Base-by-base conservation (phyloP, 2,113 vertebrate genomes). In the Takifugu bimaculatus region DNA sequence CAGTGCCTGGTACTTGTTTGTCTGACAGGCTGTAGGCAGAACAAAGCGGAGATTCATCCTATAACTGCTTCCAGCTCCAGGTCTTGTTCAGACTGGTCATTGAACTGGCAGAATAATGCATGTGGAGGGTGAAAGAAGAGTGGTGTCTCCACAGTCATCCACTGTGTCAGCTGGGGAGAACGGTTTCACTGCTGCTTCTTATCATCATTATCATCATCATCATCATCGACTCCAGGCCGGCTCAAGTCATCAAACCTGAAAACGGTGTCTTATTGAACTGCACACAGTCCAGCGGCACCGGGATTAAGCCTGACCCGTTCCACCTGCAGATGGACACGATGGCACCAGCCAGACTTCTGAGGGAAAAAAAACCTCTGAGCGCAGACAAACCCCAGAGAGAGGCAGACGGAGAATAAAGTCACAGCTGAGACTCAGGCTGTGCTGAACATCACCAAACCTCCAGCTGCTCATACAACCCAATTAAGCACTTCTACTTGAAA, bases 401-500 rank as follows among this genome's bases (percentile, higher is more conserved):
- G 77, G 81, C 80, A 85, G 80, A 85, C 62, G 74, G 76, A 81
- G 85, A 87, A 87, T 83, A 84, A 85, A 85, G 85, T 84, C 69
- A 79, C 87, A 88, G 88, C 87, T 90, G 86, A 88, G 83, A 76
- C 83, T 81, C 84, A 85, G 86, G 86, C 85, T 87, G 84, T 78
- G 84, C 79, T 68, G 74, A 82, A 85, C 85, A 88, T 70, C 82
- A 85, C 76, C 86, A 81, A 86, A 88, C 85, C 86, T 88, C 88
- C 87, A 88, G 85, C 87, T 88, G 87, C 87, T 88, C 86, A 72
- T 80, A 81, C 82, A 85, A 83, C 82, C 88, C 84, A 88, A 90
- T 90, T 90, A 90, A 87, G 85, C 86, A 87, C 87, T 90, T 88
- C 80, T 82, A 86, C 86, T 83, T 88, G 87, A 90, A 90, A 88